Evolutionary conservation across 2,888 invertebrate species (phyloP).

Genomic region (Frankliniella fusca): DNA sequence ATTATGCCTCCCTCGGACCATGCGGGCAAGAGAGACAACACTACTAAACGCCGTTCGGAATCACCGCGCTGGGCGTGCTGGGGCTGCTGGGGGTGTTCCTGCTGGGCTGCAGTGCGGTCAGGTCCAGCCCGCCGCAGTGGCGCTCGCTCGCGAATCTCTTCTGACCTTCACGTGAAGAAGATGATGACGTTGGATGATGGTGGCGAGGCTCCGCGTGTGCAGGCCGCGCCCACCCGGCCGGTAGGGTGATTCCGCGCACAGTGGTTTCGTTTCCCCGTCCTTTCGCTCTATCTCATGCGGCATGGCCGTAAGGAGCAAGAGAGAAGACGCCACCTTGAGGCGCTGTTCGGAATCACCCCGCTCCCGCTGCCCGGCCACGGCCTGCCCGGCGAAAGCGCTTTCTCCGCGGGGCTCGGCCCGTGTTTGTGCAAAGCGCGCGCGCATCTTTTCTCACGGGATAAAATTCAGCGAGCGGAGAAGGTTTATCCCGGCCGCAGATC

Average conservation of each 20-base stretch:
- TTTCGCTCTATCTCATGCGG: no score
- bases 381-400: not conserved
- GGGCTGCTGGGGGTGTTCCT: not conserved
- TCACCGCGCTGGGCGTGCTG: not conserved
- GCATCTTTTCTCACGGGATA: conserved; percentile 5
- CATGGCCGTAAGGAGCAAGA: no score
- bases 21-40: no score
- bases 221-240: no score
- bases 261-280: no score
- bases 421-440: not conserved
- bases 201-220: no score
- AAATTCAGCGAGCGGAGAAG: not conserved
- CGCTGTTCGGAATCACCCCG: no score
- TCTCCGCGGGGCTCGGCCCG: not conserved
- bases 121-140: not conserved
- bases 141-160: not conserved
- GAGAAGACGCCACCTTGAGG: no score
- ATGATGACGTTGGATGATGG: not conserved
- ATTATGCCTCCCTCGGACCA: no score
- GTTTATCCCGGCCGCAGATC: not conserved
- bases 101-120: not conserved
- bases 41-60: no score
- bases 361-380: no score
- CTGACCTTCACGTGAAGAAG: not conserved
- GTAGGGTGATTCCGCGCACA: no score